Evolutionary conservation across 2,888 invertebrate species (phyloP).

Genomic region (Metellina segmentata): DNA sequence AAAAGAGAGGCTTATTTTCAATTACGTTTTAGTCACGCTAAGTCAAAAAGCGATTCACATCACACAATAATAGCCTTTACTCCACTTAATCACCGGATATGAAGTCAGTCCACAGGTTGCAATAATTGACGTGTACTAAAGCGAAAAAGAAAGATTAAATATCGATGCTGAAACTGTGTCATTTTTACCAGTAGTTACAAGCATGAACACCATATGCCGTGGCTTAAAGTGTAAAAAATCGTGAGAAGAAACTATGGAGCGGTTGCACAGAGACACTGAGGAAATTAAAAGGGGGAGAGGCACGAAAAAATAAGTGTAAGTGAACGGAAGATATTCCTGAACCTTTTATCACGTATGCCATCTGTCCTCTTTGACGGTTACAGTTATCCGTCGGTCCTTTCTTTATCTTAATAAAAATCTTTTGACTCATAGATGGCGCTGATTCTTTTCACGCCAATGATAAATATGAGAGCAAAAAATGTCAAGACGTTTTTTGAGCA

Average conservation of each 20-base stretch:
- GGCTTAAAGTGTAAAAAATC: constrained; percentile 1
- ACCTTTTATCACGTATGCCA: constrained; percentile 69
- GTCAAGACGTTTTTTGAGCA: too few species aligned
- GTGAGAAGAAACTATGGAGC: constrained; percentile 27
- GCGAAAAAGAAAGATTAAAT: constrained; percentile 9
- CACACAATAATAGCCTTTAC: neutral
- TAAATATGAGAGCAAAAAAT: neutral
- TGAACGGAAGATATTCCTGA: constrained; percentile 55
- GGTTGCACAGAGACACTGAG: constrained; percentile 50
- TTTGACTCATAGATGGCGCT: constrained; percentile 61
- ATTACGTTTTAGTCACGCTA: neutral
- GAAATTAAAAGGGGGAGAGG: constrained; percentile 45
- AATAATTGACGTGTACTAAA: neutral
- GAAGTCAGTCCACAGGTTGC: neutral
- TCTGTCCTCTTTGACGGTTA: constrained; percentile 56
- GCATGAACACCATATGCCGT: constrained; percentile 47
- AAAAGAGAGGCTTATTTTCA: neutral
- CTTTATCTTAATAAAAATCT: constrained; percentile 75
- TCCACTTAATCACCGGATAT: neutral
- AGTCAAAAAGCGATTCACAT: neutral
- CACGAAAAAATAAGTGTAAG: constrained; percentile 15
- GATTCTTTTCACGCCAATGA: constrained; percentile 38
- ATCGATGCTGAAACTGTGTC: constrained; percentile 25
- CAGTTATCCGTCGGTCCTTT: constrained; percentile 44
- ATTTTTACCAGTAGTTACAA: neutral